A percentile compares a stretch with the other conserved stretches of the same genome.
Conservation (phyloP, 1,140 invertebrate species). For the Drosophila pachea region DNA sequence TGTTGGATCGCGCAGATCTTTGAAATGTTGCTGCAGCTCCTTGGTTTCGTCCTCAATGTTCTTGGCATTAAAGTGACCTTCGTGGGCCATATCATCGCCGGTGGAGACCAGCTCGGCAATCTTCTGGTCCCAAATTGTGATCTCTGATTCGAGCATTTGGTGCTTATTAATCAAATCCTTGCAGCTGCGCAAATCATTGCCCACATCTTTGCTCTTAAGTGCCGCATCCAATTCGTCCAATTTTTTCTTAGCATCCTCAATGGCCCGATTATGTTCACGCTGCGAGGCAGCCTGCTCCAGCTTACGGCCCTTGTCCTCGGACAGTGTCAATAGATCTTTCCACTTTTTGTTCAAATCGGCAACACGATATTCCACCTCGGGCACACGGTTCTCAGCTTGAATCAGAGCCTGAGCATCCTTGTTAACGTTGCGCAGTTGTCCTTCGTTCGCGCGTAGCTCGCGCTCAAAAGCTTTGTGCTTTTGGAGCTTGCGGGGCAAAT, state of each 20-base stretch:
- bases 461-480: slow-evolving; percentile 99
- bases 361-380: slow-evolving; percentile 84
- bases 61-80: slow-evolving; percentile 95
- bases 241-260: slow-evolving; percentile 90
- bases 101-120: slow-evolving; percentile 87
- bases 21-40: slow-evolving; percentile 84
- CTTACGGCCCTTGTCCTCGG: slow-evolving; percentile 90
- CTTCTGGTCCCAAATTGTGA: slow-evolving; percentile 87
- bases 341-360: slow-evolving; percentile 86
- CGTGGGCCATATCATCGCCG: slow-evolving; percentile 93
- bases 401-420: slow-evolving; percentile 87
- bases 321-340: slow-evolving; percentile 84
- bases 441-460: slow-evolving; percentile 94
- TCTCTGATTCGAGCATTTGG: slow-evolving; percentile 89
- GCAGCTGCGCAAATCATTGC: slow-evolving; percentile 91
- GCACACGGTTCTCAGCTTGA: slow-evolving; percentile 84
- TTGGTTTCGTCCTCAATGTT: slow-evolving; percentile 90
- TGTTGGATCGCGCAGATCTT: slow-evolving; percentile 83
- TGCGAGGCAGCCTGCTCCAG: slow-evolving; percentile 81
- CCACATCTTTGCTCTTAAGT: slow-evolving; percentile 89
- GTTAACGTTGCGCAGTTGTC: slow-evolving; percentile 90
- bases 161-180: slow-evolving; percentile 93
- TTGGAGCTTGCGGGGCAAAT: slow-evolving; percentile 95
- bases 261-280: slow-evolving; percentile 80
- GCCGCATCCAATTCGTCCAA: slow-evolving; percentile 88